Percentiles rank a stretch among this genome's conserved stretches.
phyloP scores from a whole-genome alignment of 2,113 vertebrate species.

The Willisornis vidua region DNA sequence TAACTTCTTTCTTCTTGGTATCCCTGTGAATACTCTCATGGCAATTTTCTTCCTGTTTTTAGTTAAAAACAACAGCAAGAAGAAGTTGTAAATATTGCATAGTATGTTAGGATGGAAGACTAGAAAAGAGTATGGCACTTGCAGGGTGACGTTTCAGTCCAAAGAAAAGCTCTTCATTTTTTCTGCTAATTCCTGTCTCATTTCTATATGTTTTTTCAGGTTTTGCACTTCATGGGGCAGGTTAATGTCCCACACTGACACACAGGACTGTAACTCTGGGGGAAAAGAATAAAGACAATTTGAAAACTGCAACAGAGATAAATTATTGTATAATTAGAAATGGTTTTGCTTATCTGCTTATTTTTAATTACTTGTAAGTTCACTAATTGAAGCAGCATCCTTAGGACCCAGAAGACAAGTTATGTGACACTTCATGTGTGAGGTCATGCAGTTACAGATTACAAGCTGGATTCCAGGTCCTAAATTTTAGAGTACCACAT shows the following conservation, averaged over 20 bases:
- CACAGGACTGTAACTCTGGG: slow-evolving; percentile 83
- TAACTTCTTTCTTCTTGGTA: background rate
- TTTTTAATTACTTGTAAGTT: background rate
- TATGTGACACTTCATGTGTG: background rate
- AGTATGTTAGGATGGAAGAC: background rate
- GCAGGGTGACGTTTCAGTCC: slow-evolving; percentile 60
- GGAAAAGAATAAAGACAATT: background rate
- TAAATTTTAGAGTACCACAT: background rate
- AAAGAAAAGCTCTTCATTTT: slow-evolving; percentile 82
- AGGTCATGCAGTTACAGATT: background rate
- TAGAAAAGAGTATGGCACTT: background rate
- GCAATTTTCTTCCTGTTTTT: background rate
- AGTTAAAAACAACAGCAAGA: background rate
- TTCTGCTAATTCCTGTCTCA: slow-evolving; percentile 83
- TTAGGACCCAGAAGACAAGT: background rate
- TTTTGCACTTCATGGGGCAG: slow-evolving; percentile 90
- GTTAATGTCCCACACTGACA: slow-evolving; percentile 87
- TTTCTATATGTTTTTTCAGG: slow-evolving; percentile 86
- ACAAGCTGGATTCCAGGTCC: background rate
- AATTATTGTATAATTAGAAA: background rate
- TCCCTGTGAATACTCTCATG: background rate
- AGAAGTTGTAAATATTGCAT: background rate
- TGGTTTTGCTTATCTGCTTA: background rate
- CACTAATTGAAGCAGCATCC: background rate
- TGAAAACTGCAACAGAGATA: background rate